Evolutionary conservation across 2,797 vertebrate species (phyloP).

Genomic region (Brotula barbata): DNA sequence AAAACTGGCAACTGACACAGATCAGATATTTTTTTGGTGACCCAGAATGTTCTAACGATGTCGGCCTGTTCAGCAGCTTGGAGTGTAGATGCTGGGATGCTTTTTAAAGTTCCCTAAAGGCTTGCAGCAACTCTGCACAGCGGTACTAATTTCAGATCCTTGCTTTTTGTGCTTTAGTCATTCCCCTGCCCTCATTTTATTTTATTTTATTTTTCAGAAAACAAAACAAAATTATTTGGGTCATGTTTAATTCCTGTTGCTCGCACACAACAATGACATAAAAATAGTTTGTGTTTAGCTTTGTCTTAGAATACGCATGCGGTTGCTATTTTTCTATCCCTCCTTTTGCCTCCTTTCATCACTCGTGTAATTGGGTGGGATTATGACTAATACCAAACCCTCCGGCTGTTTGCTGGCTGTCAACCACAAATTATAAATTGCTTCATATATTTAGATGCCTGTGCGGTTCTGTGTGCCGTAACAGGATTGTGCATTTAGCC

Average conservation of each 20-base stretch:
- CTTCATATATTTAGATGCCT: constrained; percentile 36
- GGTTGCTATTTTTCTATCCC: constrained; percentile 20
- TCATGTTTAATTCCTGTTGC: not conserved
- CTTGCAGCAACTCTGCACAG: not conserved
- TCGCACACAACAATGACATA: not conserved
- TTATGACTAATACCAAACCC: constrained; percentile 59
- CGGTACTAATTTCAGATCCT: constrained; percentile 7
- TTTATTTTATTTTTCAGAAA: constrained; percentile 1
- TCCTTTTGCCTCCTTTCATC: constrained; percentile 6
- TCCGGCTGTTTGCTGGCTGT: constrained; percentile 50
- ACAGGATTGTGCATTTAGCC: constrained; percentile 6
- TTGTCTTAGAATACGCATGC: constrained; percentile 16
- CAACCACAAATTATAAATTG: constrained; percentile 48
- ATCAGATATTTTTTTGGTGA: constrained; percentile 19
- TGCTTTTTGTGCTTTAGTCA: not conserved
- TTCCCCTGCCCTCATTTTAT: constrained; percentile 2
- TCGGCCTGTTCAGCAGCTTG: not conserved
- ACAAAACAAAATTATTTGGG: not conserved
- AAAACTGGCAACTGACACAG: not conserved
- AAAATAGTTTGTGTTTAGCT: constrained; percentile 17
- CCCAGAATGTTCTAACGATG: constrained; percentile 21
- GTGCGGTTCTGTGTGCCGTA: constrained; percentile 14
- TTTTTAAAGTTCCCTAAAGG: constrained; percentile 1
- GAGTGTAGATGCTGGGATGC: not conserved
- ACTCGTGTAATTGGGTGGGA: constrained; percentile 52